These are phyloP conservation scores for Coranthus polyacanthus DNA, from an alignment of 2,797 vertebrate species.

Conservation along the genomic window DNA sequence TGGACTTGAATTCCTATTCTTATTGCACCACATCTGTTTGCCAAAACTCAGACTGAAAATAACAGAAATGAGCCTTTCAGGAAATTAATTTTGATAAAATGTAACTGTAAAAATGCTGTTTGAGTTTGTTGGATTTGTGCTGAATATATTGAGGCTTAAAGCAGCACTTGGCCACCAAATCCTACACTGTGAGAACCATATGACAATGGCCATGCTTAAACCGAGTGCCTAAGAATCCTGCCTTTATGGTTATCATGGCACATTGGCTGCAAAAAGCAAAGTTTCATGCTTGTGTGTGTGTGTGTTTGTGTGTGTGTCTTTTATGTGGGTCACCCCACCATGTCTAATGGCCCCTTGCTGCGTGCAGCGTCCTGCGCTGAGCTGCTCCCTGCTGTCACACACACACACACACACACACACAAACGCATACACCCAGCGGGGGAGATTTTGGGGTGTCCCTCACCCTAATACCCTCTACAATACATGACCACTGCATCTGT, in stretches of 20 bases:
- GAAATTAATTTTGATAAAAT: no score
- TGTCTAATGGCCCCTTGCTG: conserved; percentile 90
- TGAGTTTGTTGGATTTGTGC: conserved; percentile 47
- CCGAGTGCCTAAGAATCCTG: conserved; percentile 71
- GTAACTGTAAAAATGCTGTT: no score
- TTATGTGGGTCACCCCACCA: conserved; percentile 90
- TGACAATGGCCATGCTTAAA: conserved; percentile 77
- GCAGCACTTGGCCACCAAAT: conserved; percentile 58
- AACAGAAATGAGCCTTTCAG: no score
- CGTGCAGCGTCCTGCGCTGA: conserved; percentile 84
- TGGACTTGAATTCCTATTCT: no score
- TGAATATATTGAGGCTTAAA: conserved; percentile 56
- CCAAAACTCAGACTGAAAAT: no score
- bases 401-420: conserved; percentile 75
- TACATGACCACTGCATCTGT: conserved; percentile 82
- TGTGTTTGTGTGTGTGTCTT: no score
- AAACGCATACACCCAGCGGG: conserved; percentile 72
- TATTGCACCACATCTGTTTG: no score
- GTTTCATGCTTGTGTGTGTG: conserved; percentile 70
- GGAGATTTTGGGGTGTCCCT: conserved; percentile 86
- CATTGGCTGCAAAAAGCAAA: conserved; percentile 75
- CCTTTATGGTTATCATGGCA: conserved; percentile 83
- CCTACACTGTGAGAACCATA: conserved; percentile 72
- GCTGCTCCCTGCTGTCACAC: conserved; percentile 83
- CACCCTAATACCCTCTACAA: conserved; percentile 82